These are phyloP conservation scores for Florisuga fusca DNA, from an alignment of 2,797 vertebrate genomes.

Conservation along the genomic window DNA sequence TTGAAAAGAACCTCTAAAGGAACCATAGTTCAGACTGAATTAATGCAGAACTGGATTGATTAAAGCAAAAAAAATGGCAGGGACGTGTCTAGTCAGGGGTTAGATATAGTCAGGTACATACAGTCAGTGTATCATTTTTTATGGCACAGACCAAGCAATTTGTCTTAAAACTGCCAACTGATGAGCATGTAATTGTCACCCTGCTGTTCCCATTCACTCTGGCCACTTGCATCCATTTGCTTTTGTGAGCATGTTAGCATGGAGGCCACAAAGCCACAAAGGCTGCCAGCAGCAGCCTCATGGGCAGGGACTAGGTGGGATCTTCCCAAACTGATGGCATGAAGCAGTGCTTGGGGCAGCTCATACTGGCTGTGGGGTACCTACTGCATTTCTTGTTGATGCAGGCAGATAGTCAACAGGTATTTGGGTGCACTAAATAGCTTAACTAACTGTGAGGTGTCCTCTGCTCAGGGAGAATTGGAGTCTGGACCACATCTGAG, in stretches of 20 bases:
- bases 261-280: rapidly evolving
- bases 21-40: neutral
- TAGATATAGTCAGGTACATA: neutral
- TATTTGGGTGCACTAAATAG: neutral
- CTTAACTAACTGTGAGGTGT: neutral
- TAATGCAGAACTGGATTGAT: neutral
- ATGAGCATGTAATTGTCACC: conserved; percentile 50
- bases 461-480: neutral
- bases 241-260: neutral
- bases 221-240: neutral
- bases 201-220: conserved; percentile 26
- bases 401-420: neutral
- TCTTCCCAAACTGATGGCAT: rapidly evolving
- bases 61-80: neutral
- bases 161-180: conserved; percentile 30
- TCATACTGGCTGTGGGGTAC: neutral
- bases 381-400: neutral
- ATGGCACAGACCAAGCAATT: conserved; percentile 8
- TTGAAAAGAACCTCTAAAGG: neutral
- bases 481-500: neutral
- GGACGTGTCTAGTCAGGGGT: neutral
- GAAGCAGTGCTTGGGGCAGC: rapidly evolving
- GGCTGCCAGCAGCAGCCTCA: neutral
- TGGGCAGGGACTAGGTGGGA: neutral
- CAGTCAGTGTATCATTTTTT: neutral